Conservation (phyloP, 2,797 vertebrate genomes). For the Naso thynnoides region DNA sequence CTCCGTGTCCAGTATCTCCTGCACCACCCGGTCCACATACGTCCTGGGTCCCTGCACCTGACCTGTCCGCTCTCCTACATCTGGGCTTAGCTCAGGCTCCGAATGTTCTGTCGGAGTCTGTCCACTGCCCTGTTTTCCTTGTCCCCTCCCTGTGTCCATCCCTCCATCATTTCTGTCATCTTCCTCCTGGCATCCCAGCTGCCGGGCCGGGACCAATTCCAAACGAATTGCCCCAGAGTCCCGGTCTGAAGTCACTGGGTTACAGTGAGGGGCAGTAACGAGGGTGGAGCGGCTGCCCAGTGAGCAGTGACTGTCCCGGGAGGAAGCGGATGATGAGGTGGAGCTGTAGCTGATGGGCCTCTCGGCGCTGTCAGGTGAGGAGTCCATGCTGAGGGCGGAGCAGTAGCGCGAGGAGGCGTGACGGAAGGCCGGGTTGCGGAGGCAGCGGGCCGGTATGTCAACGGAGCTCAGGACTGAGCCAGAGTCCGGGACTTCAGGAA, state of each 20-base stretch:
- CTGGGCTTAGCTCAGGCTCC: slow-evolving; percentile 72
- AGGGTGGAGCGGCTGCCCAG: slow-evolving; percentile 93
- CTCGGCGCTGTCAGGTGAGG: slow-evolving; percentile 89
- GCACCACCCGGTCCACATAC: slow-evolving; percentile 96
- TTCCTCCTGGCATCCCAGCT: slow-evolving; percentile 77
- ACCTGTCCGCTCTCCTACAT: slow-evolving; percentile 57
- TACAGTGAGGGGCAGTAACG: slow-evolving; percentile 83
- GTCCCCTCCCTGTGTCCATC: slow-evolving; percentile 50
- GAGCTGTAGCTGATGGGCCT: slow-evolving; percentile 97
- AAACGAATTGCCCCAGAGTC: slow-evolving; percentile 93
- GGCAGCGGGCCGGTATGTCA: slow-evolving; percentile 77
- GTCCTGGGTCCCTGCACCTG: slow-evolving; percentile 89
- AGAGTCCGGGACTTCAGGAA: slow-evolving; percentile 84
- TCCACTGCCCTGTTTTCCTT: slow-evolving; percentile 70
- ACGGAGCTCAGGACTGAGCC: slow-evolving; percentile 82
- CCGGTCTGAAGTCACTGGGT: slow-evolving; percentile 85
- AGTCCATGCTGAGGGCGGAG: slow-evolving; percentile 91
- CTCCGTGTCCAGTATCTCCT: slow-evolving; percentile 97
- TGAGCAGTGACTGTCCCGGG: slow-evolving; percentile 96
- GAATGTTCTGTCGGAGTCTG: slow-evolving; percentile 71
- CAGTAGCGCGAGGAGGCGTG: slow-evolving; percentile 78
- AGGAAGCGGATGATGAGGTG: slow-evolving; percentile 96
- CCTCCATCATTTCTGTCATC: slow-evolving; percentile 67
- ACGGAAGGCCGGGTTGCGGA: slow-evolving; percentile 78
- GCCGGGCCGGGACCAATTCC: slow-evolving; percentile 91